Conservation (phyloP, 2,888 invertebrate species). For the Hartigia nigra region DNA sequence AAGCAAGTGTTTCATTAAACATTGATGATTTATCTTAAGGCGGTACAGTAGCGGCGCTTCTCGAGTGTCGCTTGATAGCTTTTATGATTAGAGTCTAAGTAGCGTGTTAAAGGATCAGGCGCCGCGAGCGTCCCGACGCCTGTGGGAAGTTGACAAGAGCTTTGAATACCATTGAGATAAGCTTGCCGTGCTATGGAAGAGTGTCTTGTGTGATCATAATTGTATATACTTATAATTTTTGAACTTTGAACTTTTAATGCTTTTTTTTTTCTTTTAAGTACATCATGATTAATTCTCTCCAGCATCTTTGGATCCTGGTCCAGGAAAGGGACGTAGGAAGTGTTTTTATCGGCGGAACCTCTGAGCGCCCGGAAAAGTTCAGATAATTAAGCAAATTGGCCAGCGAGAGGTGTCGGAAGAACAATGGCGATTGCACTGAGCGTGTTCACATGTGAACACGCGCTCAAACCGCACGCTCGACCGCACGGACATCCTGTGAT, state of each 20-base stretch:
- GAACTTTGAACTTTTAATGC: not conserved
- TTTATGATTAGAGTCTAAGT: constrained; percentile 14
- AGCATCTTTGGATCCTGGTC: not conserved
- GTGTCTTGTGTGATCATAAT: not conserved
- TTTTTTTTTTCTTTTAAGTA: not conserved
- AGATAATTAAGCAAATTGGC: constrained; percentile 54
- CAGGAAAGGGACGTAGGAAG: not conserved
- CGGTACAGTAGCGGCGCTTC: constrained; percentile 1
- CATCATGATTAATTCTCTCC: rapidly evolving
- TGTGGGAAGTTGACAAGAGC: constrained; percentile 7
- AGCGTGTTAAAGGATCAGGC: constrained; percentile 9
- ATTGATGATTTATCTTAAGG: not conserved
- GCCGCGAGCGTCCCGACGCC: constrained; percentile 8
- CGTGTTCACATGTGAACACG: constrained; percentile 37
- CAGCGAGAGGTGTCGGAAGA: constrained; percentile 39
- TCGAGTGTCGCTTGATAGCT: constrained; percentile 23
- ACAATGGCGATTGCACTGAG: constrained; percentile 41
- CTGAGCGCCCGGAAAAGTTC: constrained; percentile 40
- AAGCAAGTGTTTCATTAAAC: constrained; percentile 13
- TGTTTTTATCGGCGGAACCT: not conserved
- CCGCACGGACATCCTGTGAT: constrained; percentile 63
- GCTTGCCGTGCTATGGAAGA: not conserved
- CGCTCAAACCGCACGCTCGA: constrained; percentile 43
- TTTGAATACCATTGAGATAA: not conserved
- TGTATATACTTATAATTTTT: not conserved